Evolutionary conservation across 2,797 vertebrate species (phyloP).

Genomic region (Betta splendens): DNA sequence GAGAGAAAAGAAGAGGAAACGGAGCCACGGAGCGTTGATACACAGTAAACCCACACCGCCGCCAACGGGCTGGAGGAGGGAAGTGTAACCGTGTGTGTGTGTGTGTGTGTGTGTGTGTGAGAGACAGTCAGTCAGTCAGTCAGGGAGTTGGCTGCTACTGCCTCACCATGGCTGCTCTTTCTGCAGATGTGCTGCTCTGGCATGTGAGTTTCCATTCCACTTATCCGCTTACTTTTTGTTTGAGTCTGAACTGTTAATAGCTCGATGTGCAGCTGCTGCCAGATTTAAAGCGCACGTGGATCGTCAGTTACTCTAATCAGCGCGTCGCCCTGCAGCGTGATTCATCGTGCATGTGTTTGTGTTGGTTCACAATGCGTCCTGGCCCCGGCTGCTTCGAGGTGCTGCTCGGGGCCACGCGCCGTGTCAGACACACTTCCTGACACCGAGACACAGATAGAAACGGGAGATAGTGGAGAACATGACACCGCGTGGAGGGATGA

Average conservation of each 20-base stretch:
- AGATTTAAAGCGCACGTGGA: no score
- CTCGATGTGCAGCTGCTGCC: background rate
- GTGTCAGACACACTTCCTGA: constrained; percentile 75
- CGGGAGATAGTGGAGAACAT: constrained; percentile 55
- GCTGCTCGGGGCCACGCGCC: constrained; percentile 48
- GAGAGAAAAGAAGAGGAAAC: no score
- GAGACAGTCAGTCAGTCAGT: constrained; percentile 46
- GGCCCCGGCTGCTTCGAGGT: constrained; percentile 11
- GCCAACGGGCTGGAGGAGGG: no score
- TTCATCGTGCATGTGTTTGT: background rate
- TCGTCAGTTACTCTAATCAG: background rate
- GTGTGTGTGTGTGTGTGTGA: constrained; percentile 27
- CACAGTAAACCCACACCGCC: no score
- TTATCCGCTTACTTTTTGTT: constrained; percentile 10
- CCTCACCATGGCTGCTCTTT: constrained; percentile 85
- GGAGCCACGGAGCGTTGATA: no score
- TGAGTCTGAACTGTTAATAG: background rate
- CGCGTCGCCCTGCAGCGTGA: background rate
- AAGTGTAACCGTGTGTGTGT: no score
- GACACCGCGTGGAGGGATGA: constrained; percentile 58
- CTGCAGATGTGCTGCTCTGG: constrained; percentile 82
- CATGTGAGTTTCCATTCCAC: constrained; percentile 78
- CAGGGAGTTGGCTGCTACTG: constrained; percentile 73
- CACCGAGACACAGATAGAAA: constrained; percentile 60
- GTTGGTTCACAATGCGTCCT: background rate